phyloP scores from a whole-genome alignment of 1,140 invertebrate genomes.

The Lasioglossum baleicum region DNA sequence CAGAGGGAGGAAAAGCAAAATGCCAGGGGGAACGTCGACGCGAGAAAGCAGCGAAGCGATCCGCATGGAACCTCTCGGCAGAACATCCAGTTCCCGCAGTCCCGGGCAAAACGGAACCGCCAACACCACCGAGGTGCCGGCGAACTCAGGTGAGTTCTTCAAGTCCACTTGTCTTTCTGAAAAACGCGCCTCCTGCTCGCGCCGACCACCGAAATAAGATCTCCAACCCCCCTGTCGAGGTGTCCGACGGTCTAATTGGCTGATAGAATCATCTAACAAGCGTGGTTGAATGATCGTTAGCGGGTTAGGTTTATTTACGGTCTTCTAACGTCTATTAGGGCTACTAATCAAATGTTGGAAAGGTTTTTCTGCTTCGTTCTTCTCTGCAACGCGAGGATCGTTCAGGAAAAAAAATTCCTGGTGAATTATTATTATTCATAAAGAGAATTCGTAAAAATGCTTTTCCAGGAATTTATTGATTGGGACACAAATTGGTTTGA shows the following conservation, averaged over 20 bases:
- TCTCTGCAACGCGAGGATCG: no score
- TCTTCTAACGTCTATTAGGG: no score
- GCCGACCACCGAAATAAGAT: neutral
- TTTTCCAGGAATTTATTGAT: no score
- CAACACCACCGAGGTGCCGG: slow-evolving; percentile 72
- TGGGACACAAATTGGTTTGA: no score
- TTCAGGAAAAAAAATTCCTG: no score
- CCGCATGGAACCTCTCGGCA: slow-evolving; percentile 75
- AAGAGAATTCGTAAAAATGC: no score
- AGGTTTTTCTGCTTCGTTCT: no score
- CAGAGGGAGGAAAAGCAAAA: slow-evolving; percentile 49
- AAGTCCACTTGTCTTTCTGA: slow-evolving; percentile 9
- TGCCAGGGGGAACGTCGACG: slow-evolving; percentile 71
- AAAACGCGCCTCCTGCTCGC: neutral
- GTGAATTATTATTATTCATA: no score
- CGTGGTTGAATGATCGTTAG: neutral
- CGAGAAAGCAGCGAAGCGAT: slow-evolving; percentile 76
- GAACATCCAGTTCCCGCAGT: slow-evolving; percentile 72
- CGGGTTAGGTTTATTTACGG: no score
- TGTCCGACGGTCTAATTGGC: neutral
- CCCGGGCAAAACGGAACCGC: slow-evolving; percentile 76
- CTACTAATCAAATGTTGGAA: no score
- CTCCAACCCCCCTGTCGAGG: neutral
- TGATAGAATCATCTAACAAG: neutral
- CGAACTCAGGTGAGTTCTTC: slow-evolving; percentile 68